Evolutionary conservation across 37 sponge, comb jelly and placozoan species (phyloP).

Genomic region (Ephydatia muelleri): DNA sequence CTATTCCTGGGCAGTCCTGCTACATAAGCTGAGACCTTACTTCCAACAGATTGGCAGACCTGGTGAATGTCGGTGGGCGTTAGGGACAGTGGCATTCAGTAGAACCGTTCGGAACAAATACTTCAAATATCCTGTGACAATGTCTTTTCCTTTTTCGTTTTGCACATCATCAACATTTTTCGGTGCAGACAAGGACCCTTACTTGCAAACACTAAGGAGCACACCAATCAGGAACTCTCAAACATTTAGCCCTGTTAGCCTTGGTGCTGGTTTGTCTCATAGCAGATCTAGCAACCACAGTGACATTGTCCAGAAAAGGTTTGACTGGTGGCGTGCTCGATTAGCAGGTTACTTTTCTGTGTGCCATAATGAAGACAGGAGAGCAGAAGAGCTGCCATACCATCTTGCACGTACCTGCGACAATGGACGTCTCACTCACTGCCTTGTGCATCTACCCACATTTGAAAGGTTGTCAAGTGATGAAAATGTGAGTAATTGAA

Average conservation of each 20-base stretch:
- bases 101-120: slow-evolving; percentile 18
- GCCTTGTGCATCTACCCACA: slow-evolving; percentile 18
- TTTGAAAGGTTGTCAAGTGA: slow-evolving; percentile 13
- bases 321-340: slow-evolving; percentile 56
- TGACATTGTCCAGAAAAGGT: slow-evolving; percentile 12
- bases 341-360: slow-evolving; percentile 47
- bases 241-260: not conserved
- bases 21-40: slow-evolving; percentile 11
- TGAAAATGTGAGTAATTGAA: slow-evolving; percentile 10
- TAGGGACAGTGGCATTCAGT: slow-evolving; percentile 3
- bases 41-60: slow-evolving; percentile 11
- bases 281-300: not conserved
- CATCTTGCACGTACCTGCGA: slow-evolving; percentile 20
- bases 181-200: slow-evolving; percentile 26
- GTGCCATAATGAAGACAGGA: slow-evolving; percentile 5
- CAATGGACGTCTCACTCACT: slow-evolving; percentile 11
- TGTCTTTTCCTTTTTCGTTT: slow-evolving; percentile 46
- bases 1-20: slow-evolving; percentile 17
- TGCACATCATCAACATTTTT: slow-evolving; percentile 40
- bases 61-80: not conserved
- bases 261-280: not conserved
- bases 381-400: slow-evolving; percentile 48
- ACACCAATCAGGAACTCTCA: not conserved
- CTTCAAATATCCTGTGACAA: slow-evolving; percentile 39
- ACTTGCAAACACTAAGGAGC: not conserved